A percentile compares a stretch with the other conserved stretches of the same genome.
Conservation (phyloP, 2,797 vertebrate species). For the Masticophis lateralis region DNA sequence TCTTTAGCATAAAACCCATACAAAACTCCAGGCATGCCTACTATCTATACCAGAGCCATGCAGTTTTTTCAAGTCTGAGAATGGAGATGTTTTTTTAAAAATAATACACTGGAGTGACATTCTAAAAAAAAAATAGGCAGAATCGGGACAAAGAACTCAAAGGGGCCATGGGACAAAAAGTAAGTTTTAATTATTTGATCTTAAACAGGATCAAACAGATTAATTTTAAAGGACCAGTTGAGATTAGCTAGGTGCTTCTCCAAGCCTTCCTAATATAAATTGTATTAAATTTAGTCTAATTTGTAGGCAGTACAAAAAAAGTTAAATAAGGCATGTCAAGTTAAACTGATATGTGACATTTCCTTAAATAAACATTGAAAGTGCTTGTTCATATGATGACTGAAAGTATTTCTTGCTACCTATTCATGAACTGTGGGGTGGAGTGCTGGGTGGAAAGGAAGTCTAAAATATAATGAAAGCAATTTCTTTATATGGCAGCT, state of each 20-base stretch:
- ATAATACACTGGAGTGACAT: not conserved
- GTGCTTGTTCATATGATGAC: not conserved
- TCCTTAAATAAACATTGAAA: not conserved
- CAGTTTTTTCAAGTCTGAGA: not conserved
- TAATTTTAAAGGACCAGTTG: not conserved
- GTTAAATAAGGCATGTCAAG: not conserved
- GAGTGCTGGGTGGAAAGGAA: not conserved
- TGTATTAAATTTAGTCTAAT: not conserved
- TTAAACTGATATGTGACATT: not conserved
- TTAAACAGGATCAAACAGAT: not conserved
- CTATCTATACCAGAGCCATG: not conserved
- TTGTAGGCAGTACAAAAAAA: not conserved
- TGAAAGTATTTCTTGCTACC: not conserved
- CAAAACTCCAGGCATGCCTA: not conserved
- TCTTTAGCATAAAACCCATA: not conserved
- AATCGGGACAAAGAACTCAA: not conserved
- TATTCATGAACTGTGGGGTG: not conserved
- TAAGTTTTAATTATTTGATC: not conserved
- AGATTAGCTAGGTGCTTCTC: not conserved
- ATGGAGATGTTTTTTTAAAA: not conserved
- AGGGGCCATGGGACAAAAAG: not conserved
- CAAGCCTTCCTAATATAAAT: not conserved
- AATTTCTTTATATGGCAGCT: not conserved
- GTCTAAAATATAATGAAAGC: not conserved
- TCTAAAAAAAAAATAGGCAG: not conserved